Base-by-base conservation (phyloP, 2,113 vertebrate genomes). In the Gobio gobio region DNA sequence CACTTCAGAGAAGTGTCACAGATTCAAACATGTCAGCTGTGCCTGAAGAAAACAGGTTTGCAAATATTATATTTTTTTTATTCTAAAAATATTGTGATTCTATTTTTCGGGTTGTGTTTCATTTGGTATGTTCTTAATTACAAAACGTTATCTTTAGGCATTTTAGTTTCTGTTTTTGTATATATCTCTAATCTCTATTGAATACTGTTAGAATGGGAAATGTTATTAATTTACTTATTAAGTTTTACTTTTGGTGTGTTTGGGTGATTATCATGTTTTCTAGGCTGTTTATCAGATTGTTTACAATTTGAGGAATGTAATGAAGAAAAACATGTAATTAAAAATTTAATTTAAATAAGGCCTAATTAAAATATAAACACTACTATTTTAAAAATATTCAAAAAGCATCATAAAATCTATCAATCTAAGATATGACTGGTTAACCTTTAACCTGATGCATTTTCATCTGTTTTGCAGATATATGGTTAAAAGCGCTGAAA, bases 1-100 rank as follows among this genome's bases (percentile, higher is more conserved):
- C 59, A 73, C 45, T 64, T 51, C 10, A 77, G 58, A 51, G 43
- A 68, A 77, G 33, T 68, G 59, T 84, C 59, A 68, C 59, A 58
- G 14, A 85, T 58, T 43, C n/a, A 68, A 56, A 78, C 51, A 56
- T 49, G n/a, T 68, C 63, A 72, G 63, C 29, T 64, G 29, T 51
- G 61, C 6, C 22, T 20, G 77, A 68, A 68, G 51, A 78, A 58
- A 58, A 78, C 83, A 85, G 83, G 83, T 85, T 68, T 70, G 75
- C 22, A n/a, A n/a, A n/a, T 18, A 47, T 49, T 63, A 40, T 40
- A 40, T 36, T 29, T 10, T 84, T 20, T 43, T 40, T 18, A 58
- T 73, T 73, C 12, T 26, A 18, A 72, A 72, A 56, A 10, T 56
- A 56, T 72, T 12, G 3, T n/a, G 29, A 36, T 36, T 20, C 64